Percentiles rank a stretch among this genome's conserved stretches.
Evolutionary conservation across 1,140 invertebrate species (phyloP).

Genomic region (Ganaspis sp.): DNA sequence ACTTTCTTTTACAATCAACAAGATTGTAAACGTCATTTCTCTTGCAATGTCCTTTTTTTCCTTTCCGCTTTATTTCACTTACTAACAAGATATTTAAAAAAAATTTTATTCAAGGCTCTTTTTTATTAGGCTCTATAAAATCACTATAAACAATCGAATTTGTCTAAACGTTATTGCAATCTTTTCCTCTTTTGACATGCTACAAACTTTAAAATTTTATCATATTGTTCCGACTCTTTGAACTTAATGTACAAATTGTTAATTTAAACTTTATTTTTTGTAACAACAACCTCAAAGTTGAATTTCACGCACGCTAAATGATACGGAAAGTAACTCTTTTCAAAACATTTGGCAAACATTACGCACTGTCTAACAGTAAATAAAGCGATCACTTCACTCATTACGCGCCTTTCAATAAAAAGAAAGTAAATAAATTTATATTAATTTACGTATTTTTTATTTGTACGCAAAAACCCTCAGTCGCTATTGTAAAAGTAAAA

Average conservation of each 20-base stretch:
- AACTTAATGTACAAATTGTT: slow-evolving; percentile 7
- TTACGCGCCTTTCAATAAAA: too few relatives aligned
- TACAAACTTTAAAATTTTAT: not conserved
- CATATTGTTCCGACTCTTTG: not conserved
- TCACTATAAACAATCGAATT: slow-evolving; percentile 32
- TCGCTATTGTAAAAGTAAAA: too few relatives aligned
- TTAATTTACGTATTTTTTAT: slow-evolving; percentile 33
- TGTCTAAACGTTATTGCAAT: not conserved
- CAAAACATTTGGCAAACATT: too few relatives aligned
- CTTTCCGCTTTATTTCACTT: not conserved
- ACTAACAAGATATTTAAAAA: not conserved
- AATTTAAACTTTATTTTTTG: too few relatives aligned
- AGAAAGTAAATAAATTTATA: too few relatives aligned
- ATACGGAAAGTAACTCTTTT: too few relatives aligned
- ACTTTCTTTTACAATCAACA: not conserved
- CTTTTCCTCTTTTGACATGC: slow-evolving; percentile 19
- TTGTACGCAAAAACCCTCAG: too few relatives aligned
- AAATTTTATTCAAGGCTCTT: too few relatives aligned
- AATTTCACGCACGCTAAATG: too few relatives aligned
- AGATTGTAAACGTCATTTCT: not conserved
- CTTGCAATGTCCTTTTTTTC: not conserved
- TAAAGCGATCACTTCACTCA: too few relatives aligned
- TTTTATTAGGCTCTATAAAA: not conserved
- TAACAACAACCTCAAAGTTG: too few relatives aligned
- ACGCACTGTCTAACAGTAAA: too few relatives aligned